Base-by-base conservation (phyloP, 2,888 invertebrate species). In the Allolobophora icterica region DNA sequence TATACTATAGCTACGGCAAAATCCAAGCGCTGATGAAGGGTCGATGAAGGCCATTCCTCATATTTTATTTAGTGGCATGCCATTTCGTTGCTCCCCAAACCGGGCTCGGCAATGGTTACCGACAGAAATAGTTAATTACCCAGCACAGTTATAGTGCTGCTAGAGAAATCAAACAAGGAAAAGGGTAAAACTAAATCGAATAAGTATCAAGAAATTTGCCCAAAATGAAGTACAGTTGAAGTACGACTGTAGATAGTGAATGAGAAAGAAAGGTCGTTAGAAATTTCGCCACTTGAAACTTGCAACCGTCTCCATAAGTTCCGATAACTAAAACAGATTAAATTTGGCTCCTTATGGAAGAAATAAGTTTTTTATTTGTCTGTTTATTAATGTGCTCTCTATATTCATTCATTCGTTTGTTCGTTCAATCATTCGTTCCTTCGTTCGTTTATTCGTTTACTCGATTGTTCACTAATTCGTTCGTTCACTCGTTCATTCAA, bases 401-500 rank as follows among this genome's bases (percentile, higher is more conserved):
- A 33, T 58, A 33, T 17, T 90, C 83, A 71, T 33, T 71, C 83
- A 83, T 33, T 83, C 83, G 42, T 1, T 90, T 19, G 33, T 34
- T 90, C 24, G 34, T 38, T 90, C 71, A 6, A 30, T 71, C 90
- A 83, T 13, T 83, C 90, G 19, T 19, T 90, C 58, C 13, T 34
- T 71, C 83, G 13, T 17, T 90, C 33, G 21, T 24, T 24, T 21
- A 52, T 52, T 52, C 13, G 42, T 42, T 42, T 17, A 42, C 30
- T 34, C n/a, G 45, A 45, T 52, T 24, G 21, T 24, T 52, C 24
- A 24, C 24, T 52, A 24, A 24, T 52, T 52, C 52, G 8, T 33
- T 58, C 90, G 33, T 24, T 90, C 90, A 33, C 15, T 71, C 83
- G 83, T 30, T 90, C 90, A 8, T 33, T 90, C 58, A 90, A 15